phyloP scores from a whole-genome alignment of 2,797 vertebrate species.

The Eulemur mongoz region DNA sequence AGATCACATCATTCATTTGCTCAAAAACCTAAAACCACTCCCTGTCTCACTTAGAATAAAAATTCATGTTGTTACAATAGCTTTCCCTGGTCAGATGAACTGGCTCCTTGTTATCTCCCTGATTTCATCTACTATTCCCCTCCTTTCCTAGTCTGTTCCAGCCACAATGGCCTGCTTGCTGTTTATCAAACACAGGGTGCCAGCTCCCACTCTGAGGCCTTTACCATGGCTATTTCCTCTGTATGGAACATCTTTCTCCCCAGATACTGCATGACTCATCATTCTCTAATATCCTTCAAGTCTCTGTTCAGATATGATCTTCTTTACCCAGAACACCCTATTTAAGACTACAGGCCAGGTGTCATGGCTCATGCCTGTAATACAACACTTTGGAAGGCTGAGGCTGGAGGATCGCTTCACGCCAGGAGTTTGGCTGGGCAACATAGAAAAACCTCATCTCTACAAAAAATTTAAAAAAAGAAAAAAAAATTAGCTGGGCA shows the following conservation, averaged over 20 bases:
- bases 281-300: slow-evolving; percentile 28
- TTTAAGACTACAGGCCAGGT: neutral
- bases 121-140: neutral
- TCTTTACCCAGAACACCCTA: neutral
- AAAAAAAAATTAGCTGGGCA: neutral
- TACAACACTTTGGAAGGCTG: neutral
- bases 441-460: neutral
- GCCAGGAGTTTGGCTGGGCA: neutral
- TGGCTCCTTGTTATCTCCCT: neutral
- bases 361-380: neutral
- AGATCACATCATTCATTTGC: neutral
- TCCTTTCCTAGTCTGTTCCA: neutral
- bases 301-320: neutral
- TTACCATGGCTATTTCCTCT: neutral
- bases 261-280: neutral
- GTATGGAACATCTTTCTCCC: neutral
- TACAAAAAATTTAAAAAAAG: neutral
- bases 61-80: slow-evolving; percentile 7
- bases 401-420: neutral
- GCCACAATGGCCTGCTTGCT: neutral
- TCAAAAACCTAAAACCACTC: slow-evolving; percentile 24
- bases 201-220: neutral
- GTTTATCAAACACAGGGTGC: neutral
- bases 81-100: neutral
- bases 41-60: slow-evolving; percentile 40